phyloP scores from a whole-genome alignment of 2,797 vertebrate species.

The Pygocentrus nattereri region DNA sequence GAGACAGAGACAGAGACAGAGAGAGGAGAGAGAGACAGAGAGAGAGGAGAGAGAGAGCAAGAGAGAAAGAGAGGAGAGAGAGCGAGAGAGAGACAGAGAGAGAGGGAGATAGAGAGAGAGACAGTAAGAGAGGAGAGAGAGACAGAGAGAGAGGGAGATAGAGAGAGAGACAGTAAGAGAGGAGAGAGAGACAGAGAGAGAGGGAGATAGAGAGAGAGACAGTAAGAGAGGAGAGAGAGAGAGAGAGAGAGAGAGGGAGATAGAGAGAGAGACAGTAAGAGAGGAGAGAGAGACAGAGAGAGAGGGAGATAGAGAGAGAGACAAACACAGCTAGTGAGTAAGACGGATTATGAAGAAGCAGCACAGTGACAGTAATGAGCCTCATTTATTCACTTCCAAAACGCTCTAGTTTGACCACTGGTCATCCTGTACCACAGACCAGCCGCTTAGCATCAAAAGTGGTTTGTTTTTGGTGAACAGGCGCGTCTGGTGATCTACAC shows the following conservation, averaged over 20 bases:
- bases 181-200: constrained; percentile 10
- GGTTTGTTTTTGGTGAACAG: no score
- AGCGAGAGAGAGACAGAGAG: background rate
- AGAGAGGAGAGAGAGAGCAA: background rate
- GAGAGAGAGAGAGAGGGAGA: background rate
- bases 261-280: background rate
- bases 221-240: background rate
- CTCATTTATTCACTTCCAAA: no score
- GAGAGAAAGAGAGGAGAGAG: background rate
- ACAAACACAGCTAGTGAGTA: background rate
- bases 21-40: background rate
- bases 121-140: background rate
- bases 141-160: background rate
- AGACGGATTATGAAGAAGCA: no score
- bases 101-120: background rate
- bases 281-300: background rate
- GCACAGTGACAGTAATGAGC: no score
- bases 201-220: background rate
- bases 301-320: background rate
- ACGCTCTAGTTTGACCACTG: no score
- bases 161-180: background rate
- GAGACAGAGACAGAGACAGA: background rate
- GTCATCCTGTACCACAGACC: no score
- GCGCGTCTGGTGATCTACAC: no score
- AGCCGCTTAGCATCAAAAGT: no score